These are phyloP conservation scores for Meloidogyne floridensis DNA, from an alignment of 1,140 invertebrate species.

Conservation along the genomic window DNA sequence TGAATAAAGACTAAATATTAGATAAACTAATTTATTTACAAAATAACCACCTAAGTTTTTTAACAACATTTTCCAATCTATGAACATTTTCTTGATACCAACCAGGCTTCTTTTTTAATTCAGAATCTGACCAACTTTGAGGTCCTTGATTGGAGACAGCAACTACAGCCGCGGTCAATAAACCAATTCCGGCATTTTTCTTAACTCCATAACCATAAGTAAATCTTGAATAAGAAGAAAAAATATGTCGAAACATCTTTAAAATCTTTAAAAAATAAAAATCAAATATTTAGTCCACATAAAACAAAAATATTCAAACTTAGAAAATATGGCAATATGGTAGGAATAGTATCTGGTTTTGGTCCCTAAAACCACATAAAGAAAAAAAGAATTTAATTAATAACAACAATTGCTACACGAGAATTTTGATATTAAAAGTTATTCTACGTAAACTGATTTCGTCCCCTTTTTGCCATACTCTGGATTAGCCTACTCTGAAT, in stretches of 20 bases:
- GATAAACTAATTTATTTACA: neutral
- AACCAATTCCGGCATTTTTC: slow-evolving; percentile 8
- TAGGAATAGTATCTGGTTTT: too few relatives aligned
- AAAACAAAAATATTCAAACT: too few relatives aligned
- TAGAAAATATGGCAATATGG: too few relatives aligned
- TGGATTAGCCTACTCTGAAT: too few relatives aligned
- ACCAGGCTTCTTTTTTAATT: slow-evolving; percentile 50
- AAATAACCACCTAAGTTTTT: slow-evolving; percentile 19
- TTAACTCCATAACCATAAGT: neutral
- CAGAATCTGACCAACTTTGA: slow-evolving; percentile 43
- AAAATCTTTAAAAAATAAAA: too few relatives aligned
- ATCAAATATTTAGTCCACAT: too few relatives aligned
- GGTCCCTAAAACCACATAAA: too few relatives aligned
- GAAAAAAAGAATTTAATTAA: too few relatives aligned
- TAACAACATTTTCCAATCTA: slow-evolving; percentile 11
- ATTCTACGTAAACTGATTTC: too few relatives aligned
- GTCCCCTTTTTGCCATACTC: too few relatives aligned
- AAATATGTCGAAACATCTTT: neutral
- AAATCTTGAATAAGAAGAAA: neutral
- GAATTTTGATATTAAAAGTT: too few relatives aligned
- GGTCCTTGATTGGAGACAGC: slow-evolving; percentile 29
- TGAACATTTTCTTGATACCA: slow-evolving; percentile 42
- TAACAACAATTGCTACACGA: too few relatives aligned
- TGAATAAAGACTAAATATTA: neutral
- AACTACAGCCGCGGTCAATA: slow-evolving; percentile 17